Evolutionary conservation across 1,140 invertebrate species (phyloP).

Genomic region (Drosophila nigromelanica): DNA sequence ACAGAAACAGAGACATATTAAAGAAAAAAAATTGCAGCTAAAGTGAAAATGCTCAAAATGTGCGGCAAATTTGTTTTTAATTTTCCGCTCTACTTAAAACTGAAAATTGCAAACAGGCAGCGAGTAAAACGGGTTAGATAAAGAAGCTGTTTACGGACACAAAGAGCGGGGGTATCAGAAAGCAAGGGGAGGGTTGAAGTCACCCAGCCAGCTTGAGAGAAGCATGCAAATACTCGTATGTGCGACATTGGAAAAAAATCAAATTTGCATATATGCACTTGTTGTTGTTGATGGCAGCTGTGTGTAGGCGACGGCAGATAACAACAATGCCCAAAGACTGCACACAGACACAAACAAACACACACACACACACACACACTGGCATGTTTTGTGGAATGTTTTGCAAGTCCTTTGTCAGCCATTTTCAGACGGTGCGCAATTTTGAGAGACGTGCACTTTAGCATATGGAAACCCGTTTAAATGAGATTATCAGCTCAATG

Average conservation of each 20-base stretch:
- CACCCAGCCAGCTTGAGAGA: background rate
- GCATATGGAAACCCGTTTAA: conserved; percentile 37
- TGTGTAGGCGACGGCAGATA: conserved; percentile 24
- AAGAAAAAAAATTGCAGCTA: conserved; percentile 22
- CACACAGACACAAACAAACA: conserved; percentile 2
- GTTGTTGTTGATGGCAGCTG: conserved; percentile 28
- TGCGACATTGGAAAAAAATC: conserved; percentile 64
- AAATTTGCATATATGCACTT: conserved; percentile 77
- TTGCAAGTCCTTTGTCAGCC: conserved; percentile 35
- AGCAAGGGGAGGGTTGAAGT: background rate
- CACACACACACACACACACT: background rate
- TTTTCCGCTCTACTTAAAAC: conserved; percentile 77
- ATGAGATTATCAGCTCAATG: conserved; percentile 33
- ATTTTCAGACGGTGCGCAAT: conserved; percentile 25
- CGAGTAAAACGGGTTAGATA: conserved; percentile 62
- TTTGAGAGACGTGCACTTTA: conserved; percentile 15
- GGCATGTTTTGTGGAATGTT: conserved; percentile 27
- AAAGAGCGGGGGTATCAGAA: background rate
- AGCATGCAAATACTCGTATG: conserved; percentile 62
- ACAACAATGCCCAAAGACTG: conserved; percentile 20
- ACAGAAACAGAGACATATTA: conserved; percentile 18
- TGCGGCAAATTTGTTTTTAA: conserved; percentile 77
- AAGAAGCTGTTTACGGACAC: conserved; percentile 66
- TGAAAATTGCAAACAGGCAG: conserved; percentile 59
- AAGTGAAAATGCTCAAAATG: conserved; percentile 58